Conservation (phyloP, 1,140 invertebrate species). For the Caenorhabditis briggsae region DNA sequence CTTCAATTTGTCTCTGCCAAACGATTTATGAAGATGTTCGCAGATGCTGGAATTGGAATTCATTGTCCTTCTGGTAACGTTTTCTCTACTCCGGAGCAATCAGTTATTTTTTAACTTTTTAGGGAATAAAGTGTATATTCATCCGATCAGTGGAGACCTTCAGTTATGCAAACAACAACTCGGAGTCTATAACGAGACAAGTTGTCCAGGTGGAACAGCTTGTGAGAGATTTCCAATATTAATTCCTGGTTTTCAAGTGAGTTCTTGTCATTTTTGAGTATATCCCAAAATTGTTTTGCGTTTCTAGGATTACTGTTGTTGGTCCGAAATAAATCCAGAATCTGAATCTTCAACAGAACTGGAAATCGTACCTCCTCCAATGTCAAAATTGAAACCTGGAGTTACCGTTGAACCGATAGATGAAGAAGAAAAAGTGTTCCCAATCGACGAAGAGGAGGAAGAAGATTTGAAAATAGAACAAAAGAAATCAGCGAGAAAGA, state of each 20-base stretch:
- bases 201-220: conserved; percentile 68
- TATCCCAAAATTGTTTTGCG: neutral
- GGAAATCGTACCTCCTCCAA: conserved; percentile 19
- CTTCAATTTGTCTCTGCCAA: neutral
- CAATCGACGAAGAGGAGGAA: conserved; percentile 29
- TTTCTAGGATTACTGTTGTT: conserved; percentile 68
- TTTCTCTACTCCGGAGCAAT: neutral
- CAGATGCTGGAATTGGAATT: conserved; percentile 62
- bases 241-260: conserved; percentile 68
- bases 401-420: conserved; percentile 48
- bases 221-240: conserved; percentile 69
- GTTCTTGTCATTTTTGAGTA: neutral
- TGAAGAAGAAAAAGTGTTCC: conserved; percentile 39
- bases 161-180: conserved; percentile 68
- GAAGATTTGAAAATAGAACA: conserved; percentile 30
- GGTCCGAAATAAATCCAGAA: conserved; percentile 60
- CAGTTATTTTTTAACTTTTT: neutral
- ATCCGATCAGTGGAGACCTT: conserved; percentile 67
- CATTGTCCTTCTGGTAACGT: conserved; percentile 64
- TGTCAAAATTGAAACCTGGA: conserved; percentile 29
- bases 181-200: conserved; percentile 67
- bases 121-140: conserved; percentile 68
- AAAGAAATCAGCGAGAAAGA: conserved; percentile 13
- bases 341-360: conserved; percentile 4
- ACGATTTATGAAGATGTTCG: conserved; percentile 61